A percentile compares a stretch with the other conserved stretches of the same genome.
phyloP scores from a whole-genome alignment of 1,140 invertebrate species.

The Bombus superbus region DNA sequence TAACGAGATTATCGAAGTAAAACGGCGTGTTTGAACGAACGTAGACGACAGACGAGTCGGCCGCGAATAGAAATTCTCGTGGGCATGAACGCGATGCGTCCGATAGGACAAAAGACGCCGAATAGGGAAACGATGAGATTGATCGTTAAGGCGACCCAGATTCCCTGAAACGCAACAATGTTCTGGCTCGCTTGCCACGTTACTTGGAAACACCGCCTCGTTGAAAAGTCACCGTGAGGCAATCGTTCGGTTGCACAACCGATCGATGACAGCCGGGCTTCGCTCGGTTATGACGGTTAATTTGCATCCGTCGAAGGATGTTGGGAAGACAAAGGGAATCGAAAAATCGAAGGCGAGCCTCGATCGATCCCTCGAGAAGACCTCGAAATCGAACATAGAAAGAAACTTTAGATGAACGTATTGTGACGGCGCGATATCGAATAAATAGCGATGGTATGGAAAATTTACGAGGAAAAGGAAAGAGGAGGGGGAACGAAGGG shows the following conservation, averaged over 20 bases:
- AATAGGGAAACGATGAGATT: constrained; percentile 32
- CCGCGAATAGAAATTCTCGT: neutral
- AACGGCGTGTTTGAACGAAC: constrained; percentile 11
- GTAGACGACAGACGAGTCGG: neutral
- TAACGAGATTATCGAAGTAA: constrained; percentile 26
- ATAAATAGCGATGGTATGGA: neutral
- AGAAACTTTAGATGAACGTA: too few relatives aligned
- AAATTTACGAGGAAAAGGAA: too few relatives aligned
- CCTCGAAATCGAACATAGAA: neutral
- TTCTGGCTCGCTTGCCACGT: constrained; percentile 47
- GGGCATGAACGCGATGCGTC: neutral
- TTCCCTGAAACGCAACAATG: constrained; percentile 47
- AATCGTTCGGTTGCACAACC: constrained; percentile 58
- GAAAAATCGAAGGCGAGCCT: neutral
- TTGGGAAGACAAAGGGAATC: neutral
- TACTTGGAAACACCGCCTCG: constrained; percentile 48
- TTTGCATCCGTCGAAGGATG: constrained; percentile 52
- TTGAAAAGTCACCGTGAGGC: constrained; percentile 49
- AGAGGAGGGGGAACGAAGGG: neutral
- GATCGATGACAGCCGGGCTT: constrained; percentile 55
- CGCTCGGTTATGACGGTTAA: constrained; percentile 49
- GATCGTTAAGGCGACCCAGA: constrained; percentile 53
- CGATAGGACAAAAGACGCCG: constrained; percentile 14
- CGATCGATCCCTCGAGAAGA: neutral
- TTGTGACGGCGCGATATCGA: neutral